Evolutionary conservation across 2,113 vertebrate species (phyloP).

Genomic region (Origma solitaria): DNA sequence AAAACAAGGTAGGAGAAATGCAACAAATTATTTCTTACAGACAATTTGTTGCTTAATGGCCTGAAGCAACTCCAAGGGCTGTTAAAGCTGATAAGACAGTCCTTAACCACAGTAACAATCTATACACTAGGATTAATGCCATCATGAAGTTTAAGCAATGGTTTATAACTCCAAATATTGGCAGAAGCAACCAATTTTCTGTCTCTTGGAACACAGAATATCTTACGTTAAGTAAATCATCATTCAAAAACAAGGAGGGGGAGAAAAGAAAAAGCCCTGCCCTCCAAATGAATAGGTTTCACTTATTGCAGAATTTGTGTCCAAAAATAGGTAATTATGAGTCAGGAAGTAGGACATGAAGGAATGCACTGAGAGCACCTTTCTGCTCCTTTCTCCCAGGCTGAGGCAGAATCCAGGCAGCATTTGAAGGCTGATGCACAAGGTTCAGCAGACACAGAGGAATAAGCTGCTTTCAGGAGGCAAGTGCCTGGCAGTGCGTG

Average conservation of each 20-base stretch:
- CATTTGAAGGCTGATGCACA: background rate
- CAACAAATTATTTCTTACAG: constrained; percentile 56
- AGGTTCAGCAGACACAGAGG: background rate
- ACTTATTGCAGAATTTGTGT: background rate
- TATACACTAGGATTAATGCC: constrained; percentile 43
- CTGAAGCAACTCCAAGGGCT: constrained; percentile 47
- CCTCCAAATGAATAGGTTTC: background rate
- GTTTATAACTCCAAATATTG: constrained; percentile 54
- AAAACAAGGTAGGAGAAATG: constrained; percentile 17
- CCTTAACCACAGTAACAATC: constrained; percentile 54
- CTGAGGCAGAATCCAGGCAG: background rate
- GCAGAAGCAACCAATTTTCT: constrained; percentile 61
- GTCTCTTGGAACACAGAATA: constrained; percentile 42
- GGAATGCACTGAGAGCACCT: background rate
- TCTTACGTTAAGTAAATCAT: constrained; percentile 43
- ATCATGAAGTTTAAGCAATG: constrained; percentile 54
- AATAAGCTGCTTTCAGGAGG: background rate
- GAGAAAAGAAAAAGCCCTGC: background rate
- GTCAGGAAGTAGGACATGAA: background rate
- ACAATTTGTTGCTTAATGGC: constrained; percentile 64
- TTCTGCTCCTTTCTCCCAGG: background rate
- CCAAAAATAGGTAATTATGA: background rate
- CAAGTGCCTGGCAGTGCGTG: background rate
- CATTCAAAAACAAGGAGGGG: background rate
- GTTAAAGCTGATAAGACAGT: constrained; percentile 40